phyloP scores from a whole-genome alignment of 2,888 invertebrate genomes.

The Rotaria socialis region DNA sequence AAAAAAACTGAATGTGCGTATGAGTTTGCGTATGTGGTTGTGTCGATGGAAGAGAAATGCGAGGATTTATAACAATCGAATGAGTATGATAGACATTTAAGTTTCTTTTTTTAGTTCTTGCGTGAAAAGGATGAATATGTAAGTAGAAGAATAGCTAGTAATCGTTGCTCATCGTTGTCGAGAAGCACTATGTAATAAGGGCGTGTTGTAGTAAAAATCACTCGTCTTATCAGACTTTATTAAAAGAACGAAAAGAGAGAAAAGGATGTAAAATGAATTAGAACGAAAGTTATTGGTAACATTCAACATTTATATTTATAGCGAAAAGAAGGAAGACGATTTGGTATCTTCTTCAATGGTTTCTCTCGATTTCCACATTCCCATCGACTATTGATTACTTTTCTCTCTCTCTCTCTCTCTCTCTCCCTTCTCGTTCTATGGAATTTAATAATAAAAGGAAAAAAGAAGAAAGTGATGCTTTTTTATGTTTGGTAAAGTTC shows the following conservation, averaged over 20 bases:
- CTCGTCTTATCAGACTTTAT: background rate
- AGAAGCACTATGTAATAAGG: background rate
- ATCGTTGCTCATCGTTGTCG: background rate
- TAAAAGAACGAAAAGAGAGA: background rate
- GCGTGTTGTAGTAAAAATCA: background rate
- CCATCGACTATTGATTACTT: background rate
- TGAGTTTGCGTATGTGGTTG: background rate
- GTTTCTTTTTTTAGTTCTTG: background rate
- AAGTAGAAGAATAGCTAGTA: background rate
- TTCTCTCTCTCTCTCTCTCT: background rate
- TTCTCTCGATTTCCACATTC: constrained; percentile 7
- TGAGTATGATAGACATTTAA: constrained; percentile 4
- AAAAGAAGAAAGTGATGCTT: background rate
- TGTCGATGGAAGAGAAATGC: background rate
- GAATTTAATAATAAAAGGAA: background rate
- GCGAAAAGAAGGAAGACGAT: background rate
- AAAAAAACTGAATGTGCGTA: background rate
- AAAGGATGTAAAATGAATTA: background rate
- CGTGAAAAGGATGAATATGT: background rate
- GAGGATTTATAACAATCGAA: background rate
- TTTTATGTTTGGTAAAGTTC: constrained; percentile 1
- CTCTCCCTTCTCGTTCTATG: background rate
- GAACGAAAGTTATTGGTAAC: background rate
- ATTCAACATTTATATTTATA: background rate
- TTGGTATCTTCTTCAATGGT: background rate